Evolutionary conservation across 2,113 vertebrate genomes (phyloP), one percentile per base, ranked within the genome.

Genomic region (Pelvicachromis taeniatus): DNA sequence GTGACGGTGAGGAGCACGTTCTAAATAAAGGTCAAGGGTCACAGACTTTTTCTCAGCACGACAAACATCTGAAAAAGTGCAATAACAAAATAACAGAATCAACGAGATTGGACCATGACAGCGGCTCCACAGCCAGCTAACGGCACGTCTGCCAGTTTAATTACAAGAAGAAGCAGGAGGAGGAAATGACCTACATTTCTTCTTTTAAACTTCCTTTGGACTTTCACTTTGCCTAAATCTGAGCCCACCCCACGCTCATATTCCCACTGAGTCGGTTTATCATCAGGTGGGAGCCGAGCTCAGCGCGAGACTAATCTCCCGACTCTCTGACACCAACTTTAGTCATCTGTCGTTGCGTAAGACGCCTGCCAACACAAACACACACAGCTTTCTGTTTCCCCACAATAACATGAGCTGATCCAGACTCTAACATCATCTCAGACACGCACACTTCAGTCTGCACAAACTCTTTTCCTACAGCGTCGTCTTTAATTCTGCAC

Each of bases 401-500:
- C 40, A 48, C 65, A 29, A 29, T 73, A 73, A 73, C 29, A 23
- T 10, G 65, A 48, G 40, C 40, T 73, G 29, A 73, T 73, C 65
- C 63, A 3, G 16, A 29, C 65, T 73, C 40, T 6, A 2, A 42
- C 35, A 48, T 19, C 65, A 48, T 73, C 48, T 19, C 48, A 73
- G 2, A 17, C 16, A 50, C 48, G 21, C 8, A 45, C 61, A 65
- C 61, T 38, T 21, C 17, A 63, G 10, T 40, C 61, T 21, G 35
- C 35, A 40, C 42, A 70, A 70, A 70, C 40, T 29, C 5, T 17
- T 0, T 0, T 70, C 21, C 65, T 45, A 48, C 40, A 48, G 5
- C 4, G 1, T 29, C 68, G 48, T 29, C 17, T 50, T 9, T 31
- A n/a, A 63, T 50, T 63, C 29, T 48, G 53, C 52, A 56, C 26